Conservation (phyloP, 2,888 invertebrate genomes). For the Microplitis deprimator region DNA sequence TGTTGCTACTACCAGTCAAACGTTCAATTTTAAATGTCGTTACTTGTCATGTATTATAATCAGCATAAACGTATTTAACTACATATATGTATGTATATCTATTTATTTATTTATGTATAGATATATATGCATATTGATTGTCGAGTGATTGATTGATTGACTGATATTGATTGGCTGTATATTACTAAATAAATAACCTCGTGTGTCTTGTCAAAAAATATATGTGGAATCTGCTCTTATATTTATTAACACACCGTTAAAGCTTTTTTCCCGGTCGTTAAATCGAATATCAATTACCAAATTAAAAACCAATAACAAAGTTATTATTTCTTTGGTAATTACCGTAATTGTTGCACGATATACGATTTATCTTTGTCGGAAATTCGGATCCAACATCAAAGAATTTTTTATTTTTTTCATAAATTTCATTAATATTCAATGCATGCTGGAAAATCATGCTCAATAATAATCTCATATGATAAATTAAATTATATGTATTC, state of each 20-base stretch:
- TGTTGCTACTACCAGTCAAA: conserved; percentile 63
- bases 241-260: conserved; percentile 10
- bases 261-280: background rate
- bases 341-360: background rate
- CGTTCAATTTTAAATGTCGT: conserved; percentile 66
- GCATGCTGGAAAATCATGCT: background rate
- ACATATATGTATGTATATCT: background rate
- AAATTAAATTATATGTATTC: conserved; percentile 12
- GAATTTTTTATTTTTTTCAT: background rate
- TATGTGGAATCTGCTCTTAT: conserved; percentile 40
- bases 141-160: conserved; percentile 50
- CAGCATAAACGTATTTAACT: conserved; percentile 43
- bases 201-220: conserved; percentile 57
- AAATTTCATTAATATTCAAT: background rate
- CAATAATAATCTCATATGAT: background rate
- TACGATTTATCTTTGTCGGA: background rate
- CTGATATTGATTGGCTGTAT: conserved; percentile 54
- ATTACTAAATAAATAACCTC: conserved; percentile 46
- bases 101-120: conserved; percentile 45
- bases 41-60: conserved; percentile 61
- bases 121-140: conserved; percentile 58
- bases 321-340: background rate
- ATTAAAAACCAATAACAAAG: background rate
- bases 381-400: background rate
- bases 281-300: background rate